Conservation (phyloP, 1,140 invertebrate genomes). For the Ooceraea biroi region DNA sequence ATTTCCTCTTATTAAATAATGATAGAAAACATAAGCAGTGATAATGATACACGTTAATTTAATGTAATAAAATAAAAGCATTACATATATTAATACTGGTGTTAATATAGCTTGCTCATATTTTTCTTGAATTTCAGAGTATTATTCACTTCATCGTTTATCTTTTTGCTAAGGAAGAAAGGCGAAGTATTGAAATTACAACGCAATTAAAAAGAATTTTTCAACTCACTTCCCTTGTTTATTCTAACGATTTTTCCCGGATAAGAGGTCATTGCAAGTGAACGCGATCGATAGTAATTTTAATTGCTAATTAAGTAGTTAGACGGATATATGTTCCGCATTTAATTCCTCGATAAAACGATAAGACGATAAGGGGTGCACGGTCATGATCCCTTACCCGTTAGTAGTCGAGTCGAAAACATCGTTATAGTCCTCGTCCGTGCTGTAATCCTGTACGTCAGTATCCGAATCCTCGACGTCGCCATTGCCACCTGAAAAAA, state of each 20-base stretch:
- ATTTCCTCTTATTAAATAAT: not conserved
- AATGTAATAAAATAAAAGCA: not conserved
- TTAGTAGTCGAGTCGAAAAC: slow-evolving; percentile 77
- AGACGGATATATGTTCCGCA: slow-evolving; percentile 48
- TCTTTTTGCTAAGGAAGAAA: slow-evolving; percentile 13
- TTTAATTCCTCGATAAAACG: slow-evolving; percentile 50
- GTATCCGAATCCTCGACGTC: slow-evolving; percentile 75
- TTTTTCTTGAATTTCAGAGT: not conserved
- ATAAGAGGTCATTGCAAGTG: slow-evolving; percentile 39
- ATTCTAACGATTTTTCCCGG: slow-evolving; percentile 38
- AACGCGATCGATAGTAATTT: slow-evolving; percentile 48
- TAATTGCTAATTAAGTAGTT: slow-evolving; percentile 56
- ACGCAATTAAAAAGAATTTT: slow-evolving; percentile 41
- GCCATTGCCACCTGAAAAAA: slow-evolving; percentile 68
- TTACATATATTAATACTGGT: not conserved
- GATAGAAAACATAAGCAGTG: not conserved
- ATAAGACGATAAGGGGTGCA: slow-evolving; percentile 46
- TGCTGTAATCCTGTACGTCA: slow-evolving; percentile 78
- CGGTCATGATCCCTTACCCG: slow-evolving; percentile 68
- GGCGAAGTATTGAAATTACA: slow-evolving; percentile 1
- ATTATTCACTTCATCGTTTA: slow-evolving; percentile 4
- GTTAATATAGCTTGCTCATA: not conserved
- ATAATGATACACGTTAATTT: slow-evolving; percentile 10
- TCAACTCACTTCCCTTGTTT: slow-evolving; percentile 31
- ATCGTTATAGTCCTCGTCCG: slow-evolving; percentile 79